Evolutionary conservation across 1,140 invertebrate species (phyloP).

Genomic region (Heliconius nattereri): DNA sequence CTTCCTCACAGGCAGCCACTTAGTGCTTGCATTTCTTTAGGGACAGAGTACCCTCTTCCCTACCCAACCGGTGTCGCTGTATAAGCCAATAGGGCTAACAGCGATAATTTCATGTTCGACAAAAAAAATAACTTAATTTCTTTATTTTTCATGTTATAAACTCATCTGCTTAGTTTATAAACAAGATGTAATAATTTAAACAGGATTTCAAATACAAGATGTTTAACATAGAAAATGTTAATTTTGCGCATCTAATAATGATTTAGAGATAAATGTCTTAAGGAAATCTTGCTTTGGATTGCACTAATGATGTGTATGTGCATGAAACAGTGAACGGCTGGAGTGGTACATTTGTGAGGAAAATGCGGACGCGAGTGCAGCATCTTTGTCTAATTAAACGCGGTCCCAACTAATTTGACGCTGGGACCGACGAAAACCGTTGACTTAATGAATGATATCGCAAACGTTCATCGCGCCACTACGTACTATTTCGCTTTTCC

Average conservation of each 20-base stretch:
- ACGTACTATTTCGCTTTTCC: constrained; percentile 47
- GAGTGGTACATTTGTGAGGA: constrained; percentile 21
- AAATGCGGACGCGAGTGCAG: constrained; percentile 41
- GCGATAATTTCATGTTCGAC: no score
- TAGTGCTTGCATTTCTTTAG: no score
- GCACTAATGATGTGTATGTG: constrained; percentile 40
- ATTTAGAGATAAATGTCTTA: constrained; percentile 26
- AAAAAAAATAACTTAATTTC: no score
- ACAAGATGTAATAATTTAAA: constrained; percentile 32
- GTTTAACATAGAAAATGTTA: constrained; percentile 33
- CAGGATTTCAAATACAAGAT: constrained; percentile 28
- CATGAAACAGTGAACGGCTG: neutral
- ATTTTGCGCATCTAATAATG: constrained; percentile 35
- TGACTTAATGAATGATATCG: constrained; percentile 78
- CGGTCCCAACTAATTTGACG: constrained; percentile 74
- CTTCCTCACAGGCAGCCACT: no score
- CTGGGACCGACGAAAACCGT: constrained; percentile 59
- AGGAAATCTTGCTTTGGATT: constrained; percentile 36
- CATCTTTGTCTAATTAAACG: constrained; percentile 72
- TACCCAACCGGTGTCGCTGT: no score
- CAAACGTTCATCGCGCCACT: constrained; percentile 75
- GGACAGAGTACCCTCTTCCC: no score
- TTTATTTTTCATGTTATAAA: no score
- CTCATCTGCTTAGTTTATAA: constrained; percentile 24
- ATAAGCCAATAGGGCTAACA: no score